Percentiles rank a stretch among this genome's conserved stretches.
Conservation (phyloP, 2,888 invertebrate genomes). For the Archips xylosteana region DNA sequence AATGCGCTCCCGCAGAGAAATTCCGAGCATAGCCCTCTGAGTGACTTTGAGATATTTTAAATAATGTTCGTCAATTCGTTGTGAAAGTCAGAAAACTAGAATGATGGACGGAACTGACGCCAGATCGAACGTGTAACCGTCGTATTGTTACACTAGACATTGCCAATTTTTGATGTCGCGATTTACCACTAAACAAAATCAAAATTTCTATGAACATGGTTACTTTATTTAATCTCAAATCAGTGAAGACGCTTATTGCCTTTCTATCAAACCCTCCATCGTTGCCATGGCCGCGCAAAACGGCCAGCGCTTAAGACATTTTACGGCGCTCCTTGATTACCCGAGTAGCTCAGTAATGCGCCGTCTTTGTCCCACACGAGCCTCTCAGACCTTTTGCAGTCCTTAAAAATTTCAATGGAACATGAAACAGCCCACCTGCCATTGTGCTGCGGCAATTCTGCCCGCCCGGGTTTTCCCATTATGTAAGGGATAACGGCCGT, state of each 20-base stretch:
- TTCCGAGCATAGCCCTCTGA: no score
- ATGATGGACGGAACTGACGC: no score
- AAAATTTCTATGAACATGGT: no score
- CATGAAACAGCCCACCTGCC: slow-evolving; percentile 38
- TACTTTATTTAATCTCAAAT: no score
- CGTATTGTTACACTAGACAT: no score
- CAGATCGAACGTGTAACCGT: no score
- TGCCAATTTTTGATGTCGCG: no score
- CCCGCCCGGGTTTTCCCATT: slow-evolving; percentile 47
- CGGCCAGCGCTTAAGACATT: slow-evolving; percentile 13
- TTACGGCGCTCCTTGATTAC: slow-evolving; percentile 30
- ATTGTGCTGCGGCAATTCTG: slow-evolving; percentile 30
- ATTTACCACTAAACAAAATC: no score
- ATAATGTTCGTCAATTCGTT: no score
- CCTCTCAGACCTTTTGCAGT: slow-evolving; percentile 12
- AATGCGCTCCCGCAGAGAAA: no score
- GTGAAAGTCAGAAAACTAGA: no score
- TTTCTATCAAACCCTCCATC: not conserved
- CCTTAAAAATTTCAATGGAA: slow-evolving; percentile 31
- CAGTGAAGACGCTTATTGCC: not conserved
- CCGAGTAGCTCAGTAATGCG: slow-evolving; percentile 22
- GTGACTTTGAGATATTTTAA: no score
- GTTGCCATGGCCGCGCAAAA: not conserved
- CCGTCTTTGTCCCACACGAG: slow-evolving; percentile 36
- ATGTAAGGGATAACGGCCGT: slow-evolving; percentile 53